A percentile compares a stretch with the other conserved stretches of the same genome.
phyloP scores from a whole-genome alignment of 2,888 invertebrate species.

The Teinopalpus imperialis region DNA sequence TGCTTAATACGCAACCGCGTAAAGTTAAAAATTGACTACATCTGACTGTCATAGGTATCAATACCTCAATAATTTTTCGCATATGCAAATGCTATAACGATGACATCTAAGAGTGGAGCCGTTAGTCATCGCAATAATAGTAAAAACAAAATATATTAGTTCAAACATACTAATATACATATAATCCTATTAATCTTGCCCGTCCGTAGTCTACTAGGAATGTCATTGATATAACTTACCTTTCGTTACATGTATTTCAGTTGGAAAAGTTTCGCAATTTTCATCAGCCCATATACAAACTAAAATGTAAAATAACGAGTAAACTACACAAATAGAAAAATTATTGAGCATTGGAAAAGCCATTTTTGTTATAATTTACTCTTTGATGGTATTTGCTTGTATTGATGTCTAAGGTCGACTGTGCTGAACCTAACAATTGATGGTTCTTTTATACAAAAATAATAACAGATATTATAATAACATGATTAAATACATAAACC shows the following conservation, averaged over 20 bases:
- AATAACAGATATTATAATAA: background rate
- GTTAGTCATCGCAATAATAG: too few relatives aligned
- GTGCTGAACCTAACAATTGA: background rate
- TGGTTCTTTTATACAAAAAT: slow-evolving; percentile 18
- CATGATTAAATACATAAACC: background rate
- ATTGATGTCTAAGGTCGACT: background rate
- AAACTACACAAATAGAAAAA: slow-evolving; percentile 1
- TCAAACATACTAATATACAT: too few relatives aligned
- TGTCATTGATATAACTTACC: too few relatives aligned
- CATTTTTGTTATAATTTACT: slow-evolving; percentile 6
- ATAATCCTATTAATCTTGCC: too few relatives aligned
- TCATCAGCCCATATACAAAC: slow-evolving; percentile 78
- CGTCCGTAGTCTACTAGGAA: too few relatives aligned
- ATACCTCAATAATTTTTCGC: too few relatives aligned
- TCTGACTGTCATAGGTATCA: too few relatives aligned
- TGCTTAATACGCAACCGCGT: too few relatives aligned
- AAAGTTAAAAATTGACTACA: too few relatives aligned
- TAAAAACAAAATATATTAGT: too few relatives aligned
- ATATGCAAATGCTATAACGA: too few relatives aligned
- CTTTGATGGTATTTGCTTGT: background rate
- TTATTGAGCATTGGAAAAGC: background rate
- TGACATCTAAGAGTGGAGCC: too few relatives aligned
- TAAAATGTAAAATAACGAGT: slow-evolving; percentile 19
- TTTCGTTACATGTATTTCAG: slow-evolving; percentile 94
- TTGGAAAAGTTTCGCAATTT: slow-evolving; percentile 92